Percentiles rank a stretch among this genome's conserved stretches.
These are phyloP conservation scores for Hirtodrosophila cameraria DNA, from an alignment of 2,888 invertebrate genomes.

Conservation along the genomic window DNA sequence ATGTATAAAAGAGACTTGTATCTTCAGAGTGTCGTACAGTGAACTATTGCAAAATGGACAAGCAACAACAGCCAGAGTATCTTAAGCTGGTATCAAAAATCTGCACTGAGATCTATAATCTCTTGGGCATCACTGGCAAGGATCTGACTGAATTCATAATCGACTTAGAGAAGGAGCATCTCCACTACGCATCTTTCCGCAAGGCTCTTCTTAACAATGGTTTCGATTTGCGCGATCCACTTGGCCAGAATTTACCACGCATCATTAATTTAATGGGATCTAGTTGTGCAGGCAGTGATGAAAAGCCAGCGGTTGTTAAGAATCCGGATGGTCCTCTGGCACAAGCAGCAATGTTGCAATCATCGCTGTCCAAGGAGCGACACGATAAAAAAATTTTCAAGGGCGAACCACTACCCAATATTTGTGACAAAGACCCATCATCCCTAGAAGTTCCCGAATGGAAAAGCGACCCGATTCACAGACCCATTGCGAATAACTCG, in stretches of 20 bases:
- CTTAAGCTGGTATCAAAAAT: slow-evolving; percentile 98
- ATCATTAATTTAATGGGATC: slow-evolving; percentile 98
- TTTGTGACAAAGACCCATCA: slow-evolving; percentile 92
- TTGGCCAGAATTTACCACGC: slow-evolving; percentile 95
- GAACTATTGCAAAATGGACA: slow-evolving; percentile 90
- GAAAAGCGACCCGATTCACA: slow-evolving; percentile 99
- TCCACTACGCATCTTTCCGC: slow-evolving; percentile 94
- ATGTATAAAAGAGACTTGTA: no score
- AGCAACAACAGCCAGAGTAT: slow-evolving; percentile 95
- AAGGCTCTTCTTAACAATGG: slow-evolving; percentile 95
- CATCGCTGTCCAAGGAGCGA: slow-evolving; percentile 97
- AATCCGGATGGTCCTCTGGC: slow-evolving; percentile 99
- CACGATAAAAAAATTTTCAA: slow-evolving; percentile 98
- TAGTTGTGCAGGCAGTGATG: slow-evolving; percentile 31
- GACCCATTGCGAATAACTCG: slow-evolving; percentile 98
- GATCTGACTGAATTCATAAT: slow-evolving; percentile 99
- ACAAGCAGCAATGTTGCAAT: slow-evolving; percentile 99
- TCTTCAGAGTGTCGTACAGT: no score
- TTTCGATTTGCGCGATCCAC: slow-evolving; percentile 98
- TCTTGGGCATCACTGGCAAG: slow-evolving; percentile 98
- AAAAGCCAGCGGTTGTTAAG: slow-evolving; percentile 89
- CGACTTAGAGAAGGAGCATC: slow-evolving; percentile 94
- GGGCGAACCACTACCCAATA: slow-evolving; percentile 90
- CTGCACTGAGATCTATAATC: slow-evolving; percentile 99
- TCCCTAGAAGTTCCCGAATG: slow-evolving; percentile 98